Evolutionary conservation across 2,888 invertebrate species (phyloP), one percentile per base, ranked within the genome.

Genomic region (Plagiodera versicolora): DNA sequence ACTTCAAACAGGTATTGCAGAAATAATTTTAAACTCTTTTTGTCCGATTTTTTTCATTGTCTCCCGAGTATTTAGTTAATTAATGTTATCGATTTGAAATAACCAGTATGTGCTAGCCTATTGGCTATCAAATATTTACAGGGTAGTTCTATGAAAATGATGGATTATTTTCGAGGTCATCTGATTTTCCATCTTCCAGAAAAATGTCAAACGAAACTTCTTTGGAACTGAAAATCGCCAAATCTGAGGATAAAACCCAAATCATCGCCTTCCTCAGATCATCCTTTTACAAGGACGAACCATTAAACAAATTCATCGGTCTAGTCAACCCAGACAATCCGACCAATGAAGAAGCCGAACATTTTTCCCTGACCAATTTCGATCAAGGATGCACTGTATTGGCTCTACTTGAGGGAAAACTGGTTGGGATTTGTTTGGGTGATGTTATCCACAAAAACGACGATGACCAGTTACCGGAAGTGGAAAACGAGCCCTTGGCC

Each of bases 271-370:
- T 85, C 70, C 73, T 86, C 5, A 75, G 79, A 66, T 83, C 84
- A 61, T 88, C 86, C 76, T 90, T 90, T 83, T 89, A 89, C 81
- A 84, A 83, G 24, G 89, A 89, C 70, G 90, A 90, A 71, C 90
- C 89, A 0, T 81, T 90, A 67, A 89, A 89, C 77, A 77, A 83
- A 8, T 83, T 83, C 47, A 83, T 89, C 30, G 81, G 28, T 9
- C 79, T 89, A 1, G 80, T 88, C 62, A 86, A 86, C 60, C 84
- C 83, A 0, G 84, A 85, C 14, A 82, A 84, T 44, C 83, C 83
- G 10, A 82, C 84, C 8, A 89, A 89, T 72, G 54, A 76, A 1
- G 88, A 88, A 67, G 77, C 89, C 16, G 89, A 89, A 67, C 83
- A 84, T 0, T 89, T 86, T 74, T 87, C 87, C 65, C 73, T 76